Evolutionary conservation across 2,797 vertebrate species (phyloP).

Genomic region (Galaxias olidus): DNA sequence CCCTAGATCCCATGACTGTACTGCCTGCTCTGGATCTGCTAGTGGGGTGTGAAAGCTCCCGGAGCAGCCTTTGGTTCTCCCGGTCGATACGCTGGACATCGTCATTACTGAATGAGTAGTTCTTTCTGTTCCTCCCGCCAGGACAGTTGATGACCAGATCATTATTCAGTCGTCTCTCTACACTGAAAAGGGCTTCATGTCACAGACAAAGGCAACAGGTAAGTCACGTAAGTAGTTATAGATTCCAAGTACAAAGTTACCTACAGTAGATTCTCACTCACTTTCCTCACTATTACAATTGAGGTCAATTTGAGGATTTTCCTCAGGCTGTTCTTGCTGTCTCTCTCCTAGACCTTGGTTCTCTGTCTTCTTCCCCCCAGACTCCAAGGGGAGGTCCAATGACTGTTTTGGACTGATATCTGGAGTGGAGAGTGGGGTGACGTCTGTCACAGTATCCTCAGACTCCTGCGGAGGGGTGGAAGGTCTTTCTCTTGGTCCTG

Average conservation of each 20-base stretch:
- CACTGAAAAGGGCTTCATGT: neutral
- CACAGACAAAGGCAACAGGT: neutral
- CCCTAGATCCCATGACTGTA: slow-evolving; percentile 38
- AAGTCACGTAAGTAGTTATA: too few relatives aligned
- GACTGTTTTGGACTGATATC: slow-evolving; percentile 83
- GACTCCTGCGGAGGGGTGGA: slow-evolving; percentile 69
- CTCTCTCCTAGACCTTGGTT: slow-evolving; percentile 9
- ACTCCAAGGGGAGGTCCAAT: slow-evolving; percentile 72
- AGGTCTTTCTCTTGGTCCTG: slow-evolving; percentile 43
- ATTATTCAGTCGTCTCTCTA: slow-evolving; percentile 72
- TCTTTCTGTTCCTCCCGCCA: slow-evolving; percentile 75
- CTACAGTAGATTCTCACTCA: too few relatives aligned
- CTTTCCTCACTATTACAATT: too few relatives aligned
- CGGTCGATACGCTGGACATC: slow-evolving; percentile 87
- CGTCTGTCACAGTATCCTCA: slow-evolving; percentile 87
- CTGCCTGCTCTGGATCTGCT: slow-evolving; percentile 68
- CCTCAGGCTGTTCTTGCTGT: slow-evolving; percentile 17
- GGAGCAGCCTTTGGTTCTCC: slow-evolving; percentile 91
- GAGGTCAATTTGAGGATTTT: neutral
- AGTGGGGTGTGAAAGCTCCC: slow-evolving; percentile 79
- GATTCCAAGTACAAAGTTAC: too few relatives aligned
- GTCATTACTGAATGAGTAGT: slow-evolving; percentile 88
- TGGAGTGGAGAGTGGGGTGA: slow-evolving; percentile 87
- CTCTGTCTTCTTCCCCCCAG: slow-evolving; percentile 40
- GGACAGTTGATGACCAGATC: slow-evolving; percentile 65